Evolutionary conservation across 2,888 invertebrate species (phyloP).

Genomic region (Philereme transversata): DNA sequence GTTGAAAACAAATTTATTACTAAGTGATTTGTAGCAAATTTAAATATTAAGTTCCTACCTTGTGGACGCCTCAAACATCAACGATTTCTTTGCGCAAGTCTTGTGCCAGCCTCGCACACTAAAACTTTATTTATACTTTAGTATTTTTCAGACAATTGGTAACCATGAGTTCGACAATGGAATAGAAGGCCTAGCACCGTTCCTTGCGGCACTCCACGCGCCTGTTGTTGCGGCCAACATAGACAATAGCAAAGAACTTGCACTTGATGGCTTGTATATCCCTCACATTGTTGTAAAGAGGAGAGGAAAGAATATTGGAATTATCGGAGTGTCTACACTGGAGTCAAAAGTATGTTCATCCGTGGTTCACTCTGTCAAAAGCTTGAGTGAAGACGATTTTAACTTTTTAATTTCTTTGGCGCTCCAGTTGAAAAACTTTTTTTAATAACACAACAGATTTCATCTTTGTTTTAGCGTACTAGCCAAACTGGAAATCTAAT

Average conservation of each 20-base stretch:
- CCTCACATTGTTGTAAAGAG: constrained; percentile 86
- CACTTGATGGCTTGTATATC: constrained; percentile 83
- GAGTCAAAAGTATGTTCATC: constrained; percentile 81
- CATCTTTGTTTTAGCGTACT: constrained; percentile 72
- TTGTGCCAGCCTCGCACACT: no score
- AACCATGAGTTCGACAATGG: constrained; percentile 95
- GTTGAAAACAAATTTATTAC: no score
- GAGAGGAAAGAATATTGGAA: constrained; percentile 88
- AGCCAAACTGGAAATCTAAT: constrained; percentile 85
- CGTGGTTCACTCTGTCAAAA: constrained; percentile 14
- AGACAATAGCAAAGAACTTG: constrained; percentile 86
- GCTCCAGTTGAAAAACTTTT: no score
- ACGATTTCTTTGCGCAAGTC: no score
- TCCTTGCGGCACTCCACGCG: constrained; percentile 85
- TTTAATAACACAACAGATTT: not conserved
- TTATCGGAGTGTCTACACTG: constrained; percentile 90
- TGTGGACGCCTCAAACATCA: no score
- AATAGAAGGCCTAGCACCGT: constrained; percentile 88
- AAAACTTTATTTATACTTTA: no score
- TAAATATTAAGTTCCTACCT: no score
- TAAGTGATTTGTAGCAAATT: no score
- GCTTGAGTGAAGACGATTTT: constrained; percentile 3
- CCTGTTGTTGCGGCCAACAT: constrained; percentile 90
- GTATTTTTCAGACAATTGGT: constrained; percentile 86
- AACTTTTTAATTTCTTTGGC: no score